These are phyloP conservation scores for Sycophaga agraensis DNA, from an alignment of 1,140 invertebrate genomes.

Conservation along the genomic window DNA sequence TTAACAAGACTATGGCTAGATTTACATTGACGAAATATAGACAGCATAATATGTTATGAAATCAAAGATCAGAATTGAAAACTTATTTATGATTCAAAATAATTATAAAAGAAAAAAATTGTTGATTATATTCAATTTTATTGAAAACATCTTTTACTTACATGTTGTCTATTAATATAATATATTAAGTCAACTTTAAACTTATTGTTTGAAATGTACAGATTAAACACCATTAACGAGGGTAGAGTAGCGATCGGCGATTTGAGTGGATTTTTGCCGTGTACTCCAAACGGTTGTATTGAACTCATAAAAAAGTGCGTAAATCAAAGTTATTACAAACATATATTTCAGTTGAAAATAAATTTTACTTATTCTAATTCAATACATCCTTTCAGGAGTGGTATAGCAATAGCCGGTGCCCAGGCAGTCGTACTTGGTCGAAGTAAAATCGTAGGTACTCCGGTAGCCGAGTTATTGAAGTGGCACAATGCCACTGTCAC, in stretches of 20 bases:
- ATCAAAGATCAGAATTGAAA: too few relatives aligned
- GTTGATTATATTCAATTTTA: too few relatives aligned
- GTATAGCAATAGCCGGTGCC: slow-evolving; percentile 78
- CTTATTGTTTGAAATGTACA: slow-evolving; percentile 46
- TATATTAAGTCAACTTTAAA: too few relatives aligned
- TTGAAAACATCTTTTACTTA: too few relatives aligned
- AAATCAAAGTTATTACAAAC: neutral
- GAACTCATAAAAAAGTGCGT: slow-evolving; percentile 81
- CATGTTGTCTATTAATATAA: too few relatives aligned
- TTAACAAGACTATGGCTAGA: too few relatives aligned
- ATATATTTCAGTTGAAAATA: neutral
- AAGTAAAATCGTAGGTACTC: slow-evolving; percentile 97
- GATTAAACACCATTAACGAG: slow-evolving; percentile 87
- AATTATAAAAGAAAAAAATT: too few relatives aligned
- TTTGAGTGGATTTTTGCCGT: slow-evolving; percentile 84
- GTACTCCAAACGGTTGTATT: slow-evolving; percentile 90
- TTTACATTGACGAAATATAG: too few relatives aligned
- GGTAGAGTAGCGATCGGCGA: slow-evolving; percentile 85
- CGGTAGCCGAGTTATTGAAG: slow-evolving; percentile 89
- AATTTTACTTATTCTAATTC: neutral
- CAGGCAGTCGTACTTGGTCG: slow-evolving; percentile 92
- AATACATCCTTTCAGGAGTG: slow-evolving; percentile 58
- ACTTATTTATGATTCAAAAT: too few relatives aligned
- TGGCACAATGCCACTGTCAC: slow-evolving; percentile 98
- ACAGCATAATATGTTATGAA: too few relatives aligned